These are phyloP conservation scores for Kryptopterus vitreolus DNA, from an alignment of 2,797 vertebrate species.

Conservation along the genomic window DNA sequence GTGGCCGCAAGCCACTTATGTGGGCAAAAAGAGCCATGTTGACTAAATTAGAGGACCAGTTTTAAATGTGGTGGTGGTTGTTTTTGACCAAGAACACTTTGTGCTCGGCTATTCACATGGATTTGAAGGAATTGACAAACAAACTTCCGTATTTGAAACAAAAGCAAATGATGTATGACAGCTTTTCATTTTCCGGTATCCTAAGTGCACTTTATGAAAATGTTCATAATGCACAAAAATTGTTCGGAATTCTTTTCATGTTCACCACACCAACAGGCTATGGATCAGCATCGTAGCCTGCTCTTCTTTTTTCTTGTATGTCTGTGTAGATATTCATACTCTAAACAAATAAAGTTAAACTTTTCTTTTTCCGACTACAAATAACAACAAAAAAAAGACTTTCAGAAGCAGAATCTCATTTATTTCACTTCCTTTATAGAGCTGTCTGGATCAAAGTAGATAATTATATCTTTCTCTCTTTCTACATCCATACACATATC, in stretches of 20 bases:
- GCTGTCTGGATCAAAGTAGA: too few relatives aligned
- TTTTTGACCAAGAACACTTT: background rate
- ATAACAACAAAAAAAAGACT: too few relatives aligned
- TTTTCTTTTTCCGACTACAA: background rate
- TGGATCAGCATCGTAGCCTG: background rate
- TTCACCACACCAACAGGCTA: background rate
- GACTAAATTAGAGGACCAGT: background rate
- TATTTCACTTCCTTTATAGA: too few relatives aligned
- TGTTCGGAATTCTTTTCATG: background rate
- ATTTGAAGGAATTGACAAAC: background rate
- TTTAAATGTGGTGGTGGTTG: background rate
- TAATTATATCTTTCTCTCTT: too few relatives aligned
- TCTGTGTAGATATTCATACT: background rate
- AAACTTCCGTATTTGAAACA: constrained; percentile 7
- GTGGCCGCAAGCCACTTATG: too few relatives aligned
- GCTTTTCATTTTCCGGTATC: background rate
- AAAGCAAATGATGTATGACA: background rate
- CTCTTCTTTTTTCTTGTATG: background rate
- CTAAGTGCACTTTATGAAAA: background rate
- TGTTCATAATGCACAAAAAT: background rate
- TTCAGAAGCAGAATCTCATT: too few relatives aligned
- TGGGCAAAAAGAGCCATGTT: background rate
- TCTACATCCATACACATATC: too few relatives aligned
- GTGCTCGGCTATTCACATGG: too few relatives aligned
- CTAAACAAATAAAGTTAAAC: background rate